Base-by-base conservation (phyloP, 2,113 vertebrate genomes). In the Aleadryas rufinucha region DNA sequence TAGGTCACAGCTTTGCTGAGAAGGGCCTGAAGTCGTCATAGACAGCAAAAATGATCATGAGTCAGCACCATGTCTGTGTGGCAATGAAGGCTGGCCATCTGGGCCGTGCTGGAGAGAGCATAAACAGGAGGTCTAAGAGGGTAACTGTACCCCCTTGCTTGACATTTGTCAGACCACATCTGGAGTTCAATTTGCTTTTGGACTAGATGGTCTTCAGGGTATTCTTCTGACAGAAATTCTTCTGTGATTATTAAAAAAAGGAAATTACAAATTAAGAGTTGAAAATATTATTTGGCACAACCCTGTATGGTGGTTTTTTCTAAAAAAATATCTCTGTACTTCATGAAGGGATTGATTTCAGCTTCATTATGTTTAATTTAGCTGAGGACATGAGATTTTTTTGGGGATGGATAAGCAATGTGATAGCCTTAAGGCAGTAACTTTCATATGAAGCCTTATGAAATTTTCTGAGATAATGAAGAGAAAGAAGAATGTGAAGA, bases 301-400 rank as follows among this genome's bases (percentile, higher is more conserved):
- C 16, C 54, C 7, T 0, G 0, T 26, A 26, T 27, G 11, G 24
- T 47, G n/a, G 0, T 17, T 33, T 53, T 81, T 45, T 21, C 6
- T 16, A 21, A 90, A 85, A 85, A 89, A 74, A 16, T 31, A 26
- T 44, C 18, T 66, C 24, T 45, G 6, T 85, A 49, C 6, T 56
- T 74, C 42, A 54, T 61, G 77, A 69, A 56, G 13, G 23, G 24
- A 80, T 74, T 50, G 41, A 89, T 81, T 90, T 84, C 68, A 80
- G 22, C 87, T 91, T 91, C 77, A 84, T 86, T 83, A 89, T 53
- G 23, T 80, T 89, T 69, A 77, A 87, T 74, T 91, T 76, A 83
- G 11, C 37, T 89, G 76, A 70, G 18, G 20, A 77, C 41, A 45
- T 27, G 20, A 53, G 54, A 64, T 65, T 8, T 42, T 68, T 52